Evolutionary conservation across 1,140 invertebrate species (phyloP), one percentile per base, ranked within the genome.

Genomic region (Drosophila biarmipes): DNA sequence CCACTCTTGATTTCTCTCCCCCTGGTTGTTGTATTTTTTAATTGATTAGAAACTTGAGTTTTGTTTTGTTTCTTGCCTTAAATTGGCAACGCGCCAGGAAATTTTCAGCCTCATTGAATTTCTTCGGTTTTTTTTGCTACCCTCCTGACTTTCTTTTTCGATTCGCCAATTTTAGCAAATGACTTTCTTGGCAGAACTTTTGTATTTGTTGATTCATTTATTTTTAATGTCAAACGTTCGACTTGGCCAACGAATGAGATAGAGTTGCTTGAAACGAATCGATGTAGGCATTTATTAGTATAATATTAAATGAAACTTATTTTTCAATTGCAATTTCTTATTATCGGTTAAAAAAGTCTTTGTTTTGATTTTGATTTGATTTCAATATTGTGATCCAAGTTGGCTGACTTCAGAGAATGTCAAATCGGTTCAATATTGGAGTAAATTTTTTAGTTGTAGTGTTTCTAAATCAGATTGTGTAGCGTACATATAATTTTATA

Each of bases 381-480:
- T 24, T 3, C 0, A 24, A 17, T 17, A 15, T 6, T 2, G 6
- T 11, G 15, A 72, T 62, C 29, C 6, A 8, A 67, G 49, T 35
- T 64, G 52, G 63, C 45, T 11, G 7, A 10, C 29, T 15, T 52
- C 27, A 66, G 35, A 63, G 45, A 31, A 11, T 58, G 40, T 79
- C 75, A 84, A 72, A 45, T 34, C 35, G 29, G 49, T 27, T 51
- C 24, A 49, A 17, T 49, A 38, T 66, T 45, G 35, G 55, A 57
- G 38, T 51, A 14, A 45, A 45, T 40, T 38, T 53, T 80, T 80
- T 77, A 82, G 42, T 85, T 61, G 80, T 80, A 76, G 55, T 84
- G 80, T 85, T 85, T 78, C 80, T 42, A 87, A 89, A 82, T 76
- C 79, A 87, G 79, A 86, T 81, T 89, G 82, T 89, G 82, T 87